Evolutionary conservation across 2,113 vertebrate species (phyloP), one percentile per base, ranked within the genome.

Genomic region (Tringa solitaria): DNA sequence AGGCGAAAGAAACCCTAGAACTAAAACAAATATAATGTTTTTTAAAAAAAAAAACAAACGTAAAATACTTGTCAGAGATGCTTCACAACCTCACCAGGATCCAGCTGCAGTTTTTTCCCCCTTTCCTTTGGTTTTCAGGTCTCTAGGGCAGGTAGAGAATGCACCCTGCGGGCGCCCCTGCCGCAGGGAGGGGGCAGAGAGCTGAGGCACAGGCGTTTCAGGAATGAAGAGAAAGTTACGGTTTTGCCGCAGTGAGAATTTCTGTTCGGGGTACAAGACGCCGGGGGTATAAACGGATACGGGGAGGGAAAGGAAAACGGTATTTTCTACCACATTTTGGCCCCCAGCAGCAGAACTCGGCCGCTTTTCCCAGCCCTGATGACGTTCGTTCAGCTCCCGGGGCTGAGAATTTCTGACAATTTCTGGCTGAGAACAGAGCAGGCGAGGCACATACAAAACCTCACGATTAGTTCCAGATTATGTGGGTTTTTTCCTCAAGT

Each of bases 61-160:
- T 11, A 45, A 35, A 84, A 35, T 15, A 2, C 24, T 14, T 57
- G 27, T 51, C 74, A 18, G 33, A 30, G 21, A 8, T 16, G 43
- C 48, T 81, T 79, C 45, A 8, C 46, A 6, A 10, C 6, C 30
- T 33, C 16, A 33, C 4, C 0, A 1, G 19, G 15, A 7, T 10
- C 23, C 21, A 30, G 9, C 22, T 60, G 5, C 8, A 7, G 6
- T 4, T 8, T 22, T 23, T 57, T 9, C 17, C 35, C 46, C 73
- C 48, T 87, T 56, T 39, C 73, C 48, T 87, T 56, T 39, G 23
- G 3, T 48, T 87, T 79, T 72, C 22, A 28, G 45, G 48, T 35
- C 9, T 48, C 8, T 23, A 9, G 8, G 0, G 0, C 12, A 10
- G 19, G 39, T 18, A 41, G 28, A 20, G 54, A 0, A 19, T 35